Evolutionary conservation across 2,888 invertebrate species (phyloP).

Genomic region (Dioctria rufipes): DNA sequence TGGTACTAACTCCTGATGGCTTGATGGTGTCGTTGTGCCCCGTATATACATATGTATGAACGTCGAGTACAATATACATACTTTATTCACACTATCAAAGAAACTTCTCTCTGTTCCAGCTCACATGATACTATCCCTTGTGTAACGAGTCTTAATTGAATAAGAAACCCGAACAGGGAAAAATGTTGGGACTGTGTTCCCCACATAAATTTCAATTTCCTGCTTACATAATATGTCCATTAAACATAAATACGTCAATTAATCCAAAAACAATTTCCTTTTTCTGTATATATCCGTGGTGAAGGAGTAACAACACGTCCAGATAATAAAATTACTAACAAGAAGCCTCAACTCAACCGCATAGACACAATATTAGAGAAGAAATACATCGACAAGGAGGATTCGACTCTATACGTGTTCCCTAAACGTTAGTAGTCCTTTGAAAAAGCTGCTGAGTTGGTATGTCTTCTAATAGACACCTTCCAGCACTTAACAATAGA

Average conservation of each 20-base stretch:
- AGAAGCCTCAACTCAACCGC: constrained; percentile 42
- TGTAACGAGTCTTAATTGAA: constrained; percentile 50
- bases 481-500: constrained; percentile 47
- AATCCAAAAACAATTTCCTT: constrained; percentile 58
- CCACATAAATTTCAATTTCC: constrained; percentile 58
- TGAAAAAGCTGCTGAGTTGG: constrained; percentile 53
- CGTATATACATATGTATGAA: too few species aligned
- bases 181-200: constrained; percentile 25
- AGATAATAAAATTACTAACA: constrained; percentile 57
- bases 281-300: constrained; percentile 39
- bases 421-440: constrained; percentile 39
- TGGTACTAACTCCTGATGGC: neutral
- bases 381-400: constrained; percentile 17
- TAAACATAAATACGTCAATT: constrained; percentile 59
- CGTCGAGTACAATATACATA: too few species aligned
- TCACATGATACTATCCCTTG: constrained; percentile 13
- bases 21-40: too few species aligned
- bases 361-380: constrained; percentile 8
- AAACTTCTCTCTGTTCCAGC: neutral
- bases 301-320: constrained; percentile 55
- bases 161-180: constrained; percentile 23
- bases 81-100: neutral
- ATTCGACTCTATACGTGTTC: constrained; percentile 28
- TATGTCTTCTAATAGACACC: constrained; percentile 51
- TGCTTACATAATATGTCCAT: constrained; percentile 58